Conservation (phyloP, 2,797 vertebrate species). For the Sebastes minor region DNA sequence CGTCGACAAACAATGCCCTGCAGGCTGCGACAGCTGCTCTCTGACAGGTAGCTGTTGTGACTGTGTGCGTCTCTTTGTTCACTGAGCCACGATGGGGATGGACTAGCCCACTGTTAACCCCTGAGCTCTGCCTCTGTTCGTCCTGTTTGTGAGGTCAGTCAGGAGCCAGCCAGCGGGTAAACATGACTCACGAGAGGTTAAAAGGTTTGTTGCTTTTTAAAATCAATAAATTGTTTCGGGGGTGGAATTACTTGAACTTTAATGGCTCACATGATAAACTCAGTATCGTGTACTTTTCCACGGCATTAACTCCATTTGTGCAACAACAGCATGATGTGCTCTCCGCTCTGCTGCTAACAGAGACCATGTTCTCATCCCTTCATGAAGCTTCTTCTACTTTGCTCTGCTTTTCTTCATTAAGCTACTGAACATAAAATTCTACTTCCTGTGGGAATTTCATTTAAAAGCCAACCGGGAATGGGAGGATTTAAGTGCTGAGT, state of each 20-base stretch:
- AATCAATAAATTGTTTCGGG: background rate
- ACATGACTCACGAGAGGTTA: background rate
- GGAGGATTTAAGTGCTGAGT: background rate
- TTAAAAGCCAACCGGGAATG: background rate
- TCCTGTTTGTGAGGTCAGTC: background rate
- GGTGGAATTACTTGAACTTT: background rate
- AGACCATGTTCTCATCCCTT: no score
- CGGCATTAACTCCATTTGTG: no score
- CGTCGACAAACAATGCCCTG: background rate
- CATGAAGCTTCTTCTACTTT: background rate
- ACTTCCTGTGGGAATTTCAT: background rate
- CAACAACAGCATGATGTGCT: background rate
- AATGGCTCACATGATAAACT: background rate
- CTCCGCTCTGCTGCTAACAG: background rate
- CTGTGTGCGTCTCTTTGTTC: background rate
- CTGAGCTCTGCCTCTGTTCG: background rate
- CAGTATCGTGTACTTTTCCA: background rate
- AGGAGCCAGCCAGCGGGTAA: background rate
- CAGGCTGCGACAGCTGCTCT: conserved; percentile 30
- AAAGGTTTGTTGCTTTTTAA: conserved; percentile 1
- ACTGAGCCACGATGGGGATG: background rate
- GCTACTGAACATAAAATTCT: background rate
- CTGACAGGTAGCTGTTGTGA: conserved; percentile 25
- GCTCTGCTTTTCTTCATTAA: background rate
- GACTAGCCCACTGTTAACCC: background rate